Percentiles rank a stretch among this genome's conserved stretches.
Evolutionary conservation across 2,113 vertebrate genomes (phyloP).

Genomic region (Rutilus rutilus): DNA sequence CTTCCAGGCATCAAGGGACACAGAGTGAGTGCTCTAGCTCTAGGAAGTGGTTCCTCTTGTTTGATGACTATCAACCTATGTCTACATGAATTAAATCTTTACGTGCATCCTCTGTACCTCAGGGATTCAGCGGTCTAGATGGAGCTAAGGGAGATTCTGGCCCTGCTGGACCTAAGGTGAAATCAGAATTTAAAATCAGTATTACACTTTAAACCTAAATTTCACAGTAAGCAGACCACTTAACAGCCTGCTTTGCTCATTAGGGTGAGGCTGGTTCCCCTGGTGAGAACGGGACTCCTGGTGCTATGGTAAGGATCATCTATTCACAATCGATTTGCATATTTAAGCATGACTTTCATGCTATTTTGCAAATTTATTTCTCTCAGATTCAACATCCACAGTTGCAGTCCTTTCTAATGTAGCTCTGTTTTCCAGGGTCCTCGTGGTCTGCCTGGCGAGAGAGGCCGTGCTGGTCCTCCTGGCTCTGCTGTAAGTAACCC

Average conservation of each 20-base stretch:
- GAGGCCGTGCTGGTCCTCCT: slow-evolving; percentile 87
- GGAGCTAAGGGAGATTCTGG: slow-evolving; percentile 94
- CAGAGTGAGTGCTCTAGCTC: slow-evolving; percentile 83
- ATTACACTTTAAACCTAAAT: background rate
- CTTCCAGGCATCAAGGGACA: slow-evolving; percentile 98
- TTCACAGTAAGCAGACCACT: background rate
- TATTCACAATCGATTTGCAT: background rate
- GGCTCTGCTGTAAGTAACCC: slow-evolving; percentile 90
- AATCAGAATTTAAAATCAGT: background rate
- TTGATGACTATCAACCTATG: background rate
- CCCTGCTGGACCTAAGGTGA: slow-evolving; percentile 95
- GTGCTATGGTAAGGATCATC: slow-evolving; percentile 85
- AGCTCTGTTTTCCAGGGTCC: slow-evolving; percentile 80
- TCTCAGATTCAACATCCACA: background rate
- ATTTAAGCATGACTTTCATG: background rate
- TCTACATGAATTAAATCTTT: background rate
- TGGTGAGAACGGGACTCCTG: slow-evolving; percentile 95
- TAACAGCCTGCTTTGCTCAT: slow-evolving; percentile 17
- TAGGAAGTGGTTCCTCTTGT: background rate
- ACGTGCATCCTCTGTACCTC: slow-evolving; percentile 21
- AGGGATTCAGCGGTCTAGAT: slow-evolving; percentile 98
- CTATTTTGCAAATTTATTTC: background rate
- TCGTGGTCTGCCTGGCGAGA: slow-evolving; percentile 94
- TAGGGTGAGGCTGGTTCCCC: slow-evolving; percentile 90
- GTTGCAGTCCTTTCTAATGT: background rate